A percentile compares a stretch with the other conserved stretches of the same genome.
phyloP scores from a whole-genome alignment of 23 tunicate genomes.

The Aplidium turbinatum region DNA sequence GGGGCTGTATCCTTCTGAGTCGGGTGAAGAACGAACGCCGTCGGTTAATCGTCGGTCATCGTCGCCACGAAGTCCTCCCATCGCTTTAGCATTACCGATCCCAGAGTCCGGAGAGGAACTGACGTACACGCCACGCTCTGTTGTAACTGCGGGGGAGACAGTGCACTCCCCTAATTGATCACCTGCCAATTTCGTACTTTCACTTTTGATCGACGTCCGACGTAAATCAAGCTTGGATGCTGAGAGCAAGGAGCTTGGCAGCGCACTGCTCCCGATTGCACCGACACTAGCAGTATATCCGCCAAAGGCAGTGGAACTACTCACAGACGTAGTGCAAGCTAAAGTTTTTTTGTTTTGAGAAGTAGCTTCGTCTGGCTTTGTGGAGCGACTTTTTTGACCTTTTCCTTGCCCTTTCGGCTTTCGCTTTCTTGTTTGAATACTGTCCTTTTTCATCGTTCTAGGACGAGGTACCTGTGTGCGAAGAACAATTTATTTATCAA shows the following conservation, averaged over 20 bases:
- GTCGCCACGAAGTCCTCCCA: background rate
- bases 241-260: conserved; percentile 4
- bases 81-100: conserved; percentile 38
- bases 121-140: background rate
- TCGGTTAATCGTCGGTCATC: background rate
- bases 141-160: conserved; percentile 12
- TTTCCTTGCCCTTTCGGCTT: conserved; percentile 91
- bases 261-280: background rate
- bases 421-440: conserved; percentile 92
- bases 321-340: background rate
- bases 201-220: no score
- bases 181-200: no score
- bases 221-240: conserved; percentile 16
- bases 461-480: conserved; percentile 89
- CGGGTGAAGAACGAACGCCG: conserved; percentile 26
- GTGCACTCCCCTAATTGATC: background rate
- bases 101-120: conserved; percentile 57
- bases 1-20: conserved; percentile 47
- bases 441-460: conserved; percentile 92
- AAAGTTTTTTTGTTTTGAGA: background rate
- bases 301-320: conserved; percentile 5
- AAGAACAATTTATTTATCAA: no score
- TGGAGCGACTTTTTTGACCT: conserved; percentile 16
- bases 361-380: background rate
- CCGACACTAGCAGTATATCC: background rate